Evolutionary conservation across 1,140 invertebrate species (phyloP).

Genomic region (Drosophila biarmipes): DNA sequence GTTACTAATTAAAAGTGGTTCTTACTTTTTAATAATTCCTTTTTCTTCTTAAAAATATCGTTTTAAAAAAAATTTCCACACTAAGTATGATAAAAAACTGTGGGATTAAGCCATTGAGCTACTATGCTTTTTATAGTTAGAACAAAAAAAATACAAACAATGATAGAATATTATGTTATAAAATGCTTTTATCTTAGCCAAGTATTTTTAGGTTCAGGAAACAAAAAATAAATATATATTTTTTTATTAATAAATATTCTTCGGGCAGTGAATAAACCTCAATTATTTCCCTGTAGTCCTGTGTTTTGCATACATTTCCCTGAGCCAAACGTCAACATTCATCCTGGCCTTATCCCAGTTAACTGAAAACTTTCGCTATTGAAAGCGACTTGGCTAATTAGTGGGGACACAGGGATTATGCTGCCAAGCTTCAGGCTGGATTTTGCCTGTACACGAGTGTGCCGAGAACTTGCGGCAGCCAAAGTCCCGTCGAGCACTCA

Average conservation of each 20-base stretch:
- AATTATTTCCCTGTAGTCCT: not conserved
- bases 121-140: too few species aligned
- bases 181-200: too few species aligned
- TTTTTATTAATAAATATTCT: not conserved
- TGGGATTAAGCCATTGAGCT: too few species aligned
- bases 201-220: too few species aligned
- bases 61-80: too few species aligned
- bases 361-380: conserved; percentile 8
- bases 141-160: too few species aligned
- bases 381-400: conserved; percentile 26
- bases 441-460: not conserved
- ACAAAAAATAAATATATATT: too few species aligned
- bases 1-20: too few species aligned
- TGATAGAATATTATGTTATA: too few species aligned
- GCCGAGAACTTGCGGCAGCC: conserved; percentile 26
- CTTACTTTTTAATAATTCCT: too few species aligned
- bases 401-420: conserved; percentile 5
- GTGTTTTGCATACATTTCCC: not conserved
- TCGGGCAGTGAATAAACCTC: not conserved
- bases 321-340: not conserved
- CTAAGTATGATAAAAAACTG: too few species aligned
- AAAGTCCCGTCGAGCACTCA: conserved; percentile 38
- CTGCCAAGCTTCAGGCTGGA: not conserved
- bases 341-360: not conserved
- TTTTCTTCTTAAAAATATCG: too few species aligned